Evolutionary conservation across 2,797 vertebrate genomes (phyloP).

Genomic region (Chanos chanos): DNA sequence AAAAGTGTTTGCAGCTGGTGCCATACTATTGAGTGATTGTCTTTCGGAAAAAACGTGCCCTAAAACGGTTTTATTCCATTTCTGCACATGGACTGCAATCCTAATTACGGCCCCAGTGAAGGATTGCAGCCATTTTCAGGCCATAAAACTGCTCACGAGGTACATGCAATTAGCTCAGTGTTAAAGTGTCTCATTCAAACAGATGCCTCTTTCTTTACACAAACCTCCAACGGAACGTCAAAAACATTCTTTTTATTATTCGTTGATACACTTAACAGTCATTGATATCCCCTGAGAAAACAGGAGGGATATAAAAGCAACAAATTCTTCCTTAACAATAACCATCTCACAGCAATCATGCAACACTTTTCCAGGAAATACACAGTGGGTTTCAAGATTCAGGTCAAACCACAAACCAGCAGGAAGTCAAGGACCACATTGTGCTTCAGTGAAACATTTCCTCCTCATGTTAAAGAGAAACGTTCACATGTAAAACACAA

Average conservation of each 20-base stretch:
- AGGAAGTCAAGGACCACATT: constrained; percentile 15
- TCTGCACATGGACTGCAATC: no score
- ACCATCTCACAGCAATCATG: not conserved
- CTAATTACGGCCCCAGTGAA: no score
- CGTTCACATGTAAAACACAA: not conserved
- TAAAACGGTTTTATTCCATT: not conserved
- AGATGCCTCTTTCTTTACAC: not conserved
- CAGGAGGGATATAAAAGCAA: no score
- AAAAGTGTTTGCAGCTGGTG: constrained; percentile 32
- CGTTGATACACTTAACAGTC: no score
- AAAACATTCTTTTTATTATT: no score
- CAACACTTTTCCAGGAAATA: constrained; percentile 3
- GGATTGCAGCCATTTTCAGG: no score
- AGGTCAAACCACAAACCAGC: constrained; percentile 31
- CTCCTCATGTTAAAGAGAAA: constrained; percentile 3
- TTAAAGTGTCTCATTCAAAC: not conserved
- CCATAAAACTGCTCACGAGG: no score
- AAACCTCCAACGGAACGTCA: not conserved
- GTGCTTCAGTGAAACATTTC: not conserved
- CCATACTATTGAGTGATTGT: constrained; percentile 1
- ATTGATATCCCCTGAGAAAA: no score
- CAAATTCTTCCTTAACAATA: not conserved
- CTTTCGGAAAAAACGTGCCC: not conserved
- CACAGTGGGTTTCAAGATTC: constrained; percentile 26
- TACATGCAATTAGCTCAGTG: not conserved